Conservation (phyloP, 2,113 vertebrate species). For the Eira barbara region DNA sequence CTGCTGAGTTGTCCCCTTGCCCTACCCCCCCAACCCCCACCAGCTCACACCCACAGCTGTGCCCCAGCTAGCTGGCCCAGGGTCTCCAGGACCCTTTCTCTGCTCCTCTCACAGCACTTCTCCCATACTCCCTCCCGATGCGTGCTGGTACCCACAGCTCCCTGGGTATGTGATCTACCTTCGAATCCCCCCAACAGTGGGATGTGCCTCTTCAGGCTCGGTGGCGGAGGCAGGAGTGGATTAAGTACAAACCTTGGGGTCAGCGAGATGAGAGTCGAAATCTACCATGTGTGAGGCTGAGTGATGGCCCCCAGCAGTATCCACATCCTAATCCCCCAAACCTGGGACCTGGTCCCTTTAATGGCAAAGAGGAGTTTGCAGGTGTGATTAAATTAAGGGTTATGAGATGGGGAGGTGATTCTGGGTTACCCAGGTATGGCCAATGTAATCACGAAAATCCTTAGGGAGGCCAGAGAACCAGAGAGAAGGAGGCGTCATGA, state of each 20-base stretch:
- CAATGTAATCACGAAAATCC: not conserved
- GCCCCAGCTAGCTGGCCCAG: not conserved
- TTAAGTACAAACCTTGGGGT: not conserved
- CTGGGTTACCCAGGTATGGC: not conserved
- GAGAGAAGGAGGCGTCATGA: not conserved
- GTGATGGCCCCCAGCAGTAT: not conserved
- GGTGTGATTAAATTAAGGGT: not conserved
- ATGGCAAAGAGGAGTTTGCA: not conserved
- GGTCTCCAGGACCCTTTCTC: not conserved
- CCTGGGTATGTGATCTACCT: too few species aligned
- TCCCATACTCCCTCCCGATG: not conserved
- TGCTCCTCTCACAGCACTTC: not conserved
- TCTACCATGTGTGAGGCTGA: not conserved
- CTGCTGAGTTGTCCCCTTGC: not conserved
- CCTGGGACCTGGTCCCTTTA: not conserved
- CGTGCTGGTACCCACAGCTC: rapidly evolving
- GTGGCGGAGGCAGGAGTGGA: not conserved
- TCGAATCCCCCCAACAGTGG: rapidly evolving
- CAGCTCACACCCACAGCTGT: not conserved
- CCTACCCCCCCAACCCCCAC: too few species aligned
- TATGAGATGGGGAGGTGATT: not conserved
- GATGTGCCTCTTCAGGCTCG: not conserved
- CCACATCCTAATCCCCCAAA: not conserved
- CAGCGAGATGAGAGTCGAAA: not conserved
- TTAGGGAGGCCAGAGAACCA: not conserved